These are phyloP conservation scores for Liasis olivaceus DNA, from an alignment of 2,797 vertebrate genomes.

Conservation along the genomic window DNA sequence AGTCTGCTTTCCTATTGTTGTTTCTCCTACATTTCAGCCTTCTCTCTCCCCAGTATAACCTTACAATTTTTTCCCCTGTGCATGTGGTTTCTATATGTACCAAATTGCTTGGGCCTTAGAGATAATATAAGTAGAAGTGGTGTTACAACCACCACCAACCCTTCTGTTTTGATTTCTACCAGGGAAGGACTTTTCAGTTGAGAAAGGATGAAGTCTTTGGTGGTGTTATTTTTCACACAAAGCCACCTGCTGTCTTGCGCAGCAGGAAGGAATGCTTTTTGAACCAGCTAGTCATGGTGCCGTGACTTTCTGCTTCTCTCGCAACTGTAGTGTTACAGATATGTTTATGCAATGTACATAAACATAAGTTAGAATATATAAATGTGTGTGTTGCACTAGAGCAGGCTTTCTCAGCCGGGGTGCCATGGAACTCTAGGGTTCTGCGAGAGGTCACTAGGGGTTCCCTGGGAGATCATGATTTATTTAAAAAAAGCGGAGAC, in stretches of 20 bases:
- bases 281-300: neutral
- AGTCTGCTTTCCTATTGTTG: neutral
- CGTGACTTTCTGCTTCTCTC: neutral
- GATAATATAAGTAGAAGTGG: neutral
- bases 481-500: no score
- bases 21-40: neutral
- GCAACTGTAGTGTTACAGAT: neutral
- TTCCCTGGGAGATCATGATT: no score
- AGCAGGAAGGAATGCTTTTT: neutral
- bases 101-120: neutral
- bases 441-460: no score
- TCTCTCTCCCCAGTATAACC: neutral
- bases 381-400: neutral
- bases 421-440: no score
- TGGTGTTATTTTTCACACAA: neutral
- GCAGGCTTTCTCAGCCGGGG: no score
- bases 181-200: neutral
- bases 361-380: neutral
- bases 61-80: neutral
- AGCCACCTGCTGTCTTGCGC: neutral
- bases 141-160: neutral
- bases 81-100: neutral
- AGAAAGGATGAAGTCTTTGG: neutral
- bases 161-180: neutral
- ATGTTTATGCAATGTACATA: neutral